Base-by-base conservation (phyloP, 2,797 vertebrate genomes). In the Sebastes diploproa region DNA sequence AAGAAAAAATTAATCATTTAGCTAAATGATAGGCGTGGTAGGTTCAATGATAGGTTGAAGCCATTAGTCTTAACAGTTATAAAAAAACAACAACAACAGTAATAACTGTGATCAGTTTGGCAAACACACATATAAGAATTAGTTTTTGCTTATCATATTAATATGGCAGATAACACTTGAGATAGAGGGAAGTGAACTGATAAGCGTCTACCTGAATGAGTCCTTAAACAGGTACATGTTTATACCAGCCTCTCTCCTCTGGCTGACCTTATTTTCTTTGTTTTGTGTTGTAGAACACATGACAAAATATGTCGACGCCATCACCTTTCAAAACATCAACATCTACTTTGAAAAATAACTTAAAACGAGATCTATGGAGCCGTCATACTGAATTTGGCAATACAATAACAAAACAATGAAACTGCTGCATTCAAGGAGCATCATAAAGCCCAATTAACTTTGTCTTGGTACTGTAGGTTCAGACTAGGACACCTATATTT, bases 401-500 rank as follows among this genome's bases (percentile, higher is more conserved):
- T 2, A 20, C 7, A 29, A 12, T 3, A 22, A 36, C 25, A 29
- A 42, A 34, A 0, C 6, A 29, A 38, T 7, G 5, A 12, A 58
- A 42, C 6, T 32, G 1, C 7, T 14, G 12, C 18, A 29, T 27
- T 1, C 22, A 59, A 13, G 2, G 18, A 16, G 1, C 34, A 50
- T 14, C n/a, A 34, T 4, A 12, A 38, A 22, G 7, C 11, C 5
- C 32, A 38, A 1, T 46, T 4, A 25, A 50, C 7, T n/a, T 7
- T 5, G 34, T 30, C 32, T 29, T 16, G 1, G 23, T 29, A 46
- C 38, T 23, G 2, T 34, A 1, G 14, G 12, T 30, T 12, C 62
- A 54, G 72, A 42, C 67, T n/a, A 60, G 66, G 55, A 75, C 75
- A 32, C 61, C 75, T 88, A 78, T 82, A 71, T 80, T 60, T 71